Base-by-base conservation (phyloP, 2,113 vertebrate species). In the Maccullochella peelii region DNA sequence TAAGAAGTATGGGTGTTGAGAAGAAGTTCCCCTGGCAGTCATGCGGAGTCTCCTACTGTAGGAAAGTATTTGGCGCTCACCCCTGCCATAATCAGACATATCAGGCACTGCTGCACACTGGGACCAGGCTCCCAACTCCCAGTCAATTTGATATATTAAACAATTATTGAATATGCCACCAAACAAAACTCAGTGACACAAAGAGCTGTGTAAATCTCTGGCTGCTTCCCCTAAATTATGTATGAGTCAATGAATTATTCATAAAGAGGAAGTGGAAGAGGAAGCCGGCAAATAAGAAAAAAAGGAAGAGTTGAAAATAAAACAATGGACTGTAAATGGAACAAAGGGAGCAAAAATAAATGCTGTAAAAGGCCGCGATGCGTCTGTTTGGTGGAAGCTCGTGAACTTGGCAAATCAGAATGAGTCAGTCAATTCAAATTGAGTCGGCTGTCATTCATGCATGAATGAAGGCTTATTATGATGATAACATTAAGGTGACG, bases 101-200 rank as follows among this genome's bases (percentile, higher is more conserved):
- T 85, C 84, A 79, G 78, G 80, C 72, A 2, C 68, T 57, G 80
- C 78, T 85, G 82, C 85, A 82, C 33, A 15, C 82, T 1, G 44
- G 38, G 80, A 54, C 74, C 15, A 2, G 11, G 65, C 85, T 89
- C 82, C 83, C 83, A 27, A 73, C 90, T 91, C 88, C 86, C 86
- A 94, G 93, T 94, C 93, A 94, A 93, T 94, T 90, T 94, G 93
- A 95, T 94, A 90, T 92, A 94, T 95, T 94, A 94, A 95, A 95
- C 90, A 94, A 95, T 94, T 95, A 95, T 94, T 92, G 92, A 95
- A 94, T 94, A 92, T 93, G 93, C 91, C 93, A 94, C 92, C 91
- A 93, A 95, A 95, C 94, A 94, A 94, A 95, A 94, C 90, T 91
- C 88, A 86, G 80, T 90, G 91, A 93, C 89, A 94, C 88, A 92